Evolutionary conservation across 2,113 vertebrate genomes (phyloP), one percentile per base, ranked within the genome.

Genomic region (Caloenas nicobarica): DNA sequence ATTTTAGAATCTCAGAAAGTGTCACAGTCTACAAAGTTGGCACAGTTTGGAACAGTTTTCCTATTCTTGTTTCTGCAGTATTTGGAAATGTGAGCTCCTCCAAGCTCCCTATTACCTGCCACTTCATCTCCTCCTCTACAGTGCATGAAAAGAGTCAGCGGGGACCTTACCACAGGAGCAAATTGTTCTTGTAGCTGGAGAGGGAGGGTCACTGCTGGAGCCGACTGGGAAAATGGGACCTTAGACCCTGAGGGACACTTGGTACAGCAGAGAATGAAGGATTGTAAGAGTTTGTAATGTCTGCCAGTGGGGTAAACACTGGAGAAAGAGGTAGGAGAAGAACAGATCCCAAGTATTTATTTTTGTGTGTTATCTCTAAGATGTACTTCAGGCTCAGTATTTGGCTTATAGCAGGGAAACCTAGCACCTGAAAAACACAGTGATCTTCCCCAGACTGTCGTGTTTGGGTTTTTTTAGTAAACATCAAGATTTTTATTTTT

Each of bases 401-500:
- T 68, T 61, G 65, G 40, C 10, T 73, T 78, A 25, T 6, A 64
- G 26, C 34, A 54, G 51, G 23, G 46, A 89, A 91, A 68, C 26
- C 28, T 13, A 66, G 31, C 26, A 74, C 29, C 51, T 84, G 82
- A 69, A 85, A 69, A 80, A 18, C n/a, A 50, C 1, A n/a, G 26
- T 44, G 24, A 61, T 53, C 26, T 16, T 79, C 16, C 16, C 33
- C 29, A 61, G 36, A 17, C 3, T 70, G 5, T 42, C 57, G 11
- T 26, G 28, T 34, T 58, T 16, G 1, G 0, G 0, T 1, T 40
- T 81, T 60, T 70, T 70, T 57, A 77, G 25, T 14, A 90, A 69
- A 53, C 8, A 34, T 38, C 29, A 46, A 46, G 50, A 17, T 56
- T 16, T 5, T 12, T 40, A 54, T 94, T 86, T 76, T 78, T 56